Base-by-base conservation (phyloP, 2,888 invertebrate genomes). In the Idaea biselata region DNA sequence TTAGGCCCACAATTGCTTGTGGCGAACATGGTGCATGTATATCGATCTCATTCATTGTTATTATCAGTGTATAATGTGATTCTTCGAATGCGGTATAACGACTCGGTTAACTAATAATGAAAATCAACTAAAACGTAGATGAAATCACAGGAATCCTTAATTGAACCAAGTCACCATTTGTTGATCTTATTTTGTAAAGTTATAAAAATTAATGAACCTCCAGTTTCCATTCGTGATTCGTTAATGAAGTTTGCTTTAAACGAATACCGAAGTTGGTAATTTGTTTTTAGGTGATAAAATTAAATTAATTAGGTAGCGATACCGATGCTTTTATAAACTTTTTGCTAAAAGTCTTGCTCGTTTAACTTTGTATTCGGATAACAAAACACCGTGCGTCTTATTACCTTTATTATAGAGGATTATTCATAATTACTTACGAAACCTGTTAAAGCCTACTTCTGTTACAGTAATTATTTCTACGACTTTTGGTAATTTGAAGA, bases 181-280 rank as follows among this genome's bases (percentile, higher is more conserved):
- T 14, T 44, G 44, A 44, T 44, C 8, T 44, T 14, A 44, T 44
- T 44, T 14, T 44, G 44, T 44, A 44, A 44, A 44, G 44, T 44
- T 44, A 44, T 44, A 44, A 44, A 44, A 44, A 14, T 56, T 56
- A 56, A 18, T 56, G 56, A 18, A 56, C 18, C 56, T 55, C 55
- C 55, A 55, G 16, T 16, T 55, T 55, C 16, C 17, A 55, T 55
- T 55, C 17, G 25, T 58, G n/a, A 31, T 58, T 58, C 32, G 44
- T 58, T 58, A 58, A 58, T 31, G 16, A 56, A 56, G 56, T 18
- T 56, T 56, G 17, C 44, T 44, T 44, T 25, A 25, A 25, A 44
- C 44, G 44, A 44, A 44, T 44, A 44, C 44, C 44, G 44, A 44
- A 44, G 44, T 44, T 44, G 8, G 14, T 44, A 44, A 44, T 44